These are phyloP conservation scores for Hyles vespertilio DNA, from an alignment of 1,140 invertebrate species.

Conservation along the genomic window DNA sequence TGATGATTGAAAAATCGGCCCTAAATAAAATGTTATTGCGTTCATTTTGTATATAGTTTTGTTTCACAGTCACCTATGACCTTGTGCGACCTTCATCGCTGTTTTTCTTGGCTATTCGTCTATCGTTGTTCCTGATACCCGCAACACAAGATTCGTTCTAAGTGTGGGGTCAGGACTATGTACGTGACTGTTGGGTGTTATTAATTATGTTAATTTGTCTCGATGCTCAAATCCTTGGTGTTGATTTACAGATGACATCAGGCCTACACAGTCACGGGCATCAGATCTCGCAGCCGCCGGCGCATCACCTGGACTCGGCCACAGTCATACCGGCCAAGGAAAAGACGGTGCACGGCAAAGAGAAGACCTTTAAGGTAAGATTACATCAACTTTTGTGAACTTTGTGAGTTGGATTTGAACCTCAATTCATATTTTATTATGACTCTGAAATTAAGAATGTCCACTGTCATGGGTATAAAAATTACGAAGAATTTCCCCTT, in stretches of 20 bases:
- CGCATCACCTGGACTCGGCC: slow-evolving; percentile 60
- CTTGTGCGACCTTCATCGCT: neutral
- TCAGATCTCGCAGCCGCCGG: slow-evolving; percentile 62
- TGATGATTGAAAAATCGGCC: too few species aligned
- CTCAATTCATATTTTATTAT: too few species aligned
- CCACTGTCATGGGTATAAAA: too few species aligned
- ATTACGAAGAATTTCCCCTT: too few species aligned
- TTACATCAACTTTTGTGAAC: too few species aligned
- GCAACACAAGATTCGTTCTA: too few species aligned
- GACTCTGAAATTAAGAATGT: too few species aligned
- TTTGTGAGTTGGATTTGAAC: neutral
- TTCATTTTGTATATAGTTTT: neutral
- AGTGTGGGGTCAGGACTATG: too few species aligned
- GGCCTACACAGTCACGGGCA: slow-evolving; percentile 67
- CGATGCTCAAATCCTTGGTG: neutral
- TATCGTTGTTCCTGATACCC: too few species aligned
- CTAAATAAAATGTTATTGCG: neutral
- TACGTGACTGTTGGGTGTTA: neutral
- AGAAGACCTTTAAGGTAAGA: slow-evolving; percentile 70
- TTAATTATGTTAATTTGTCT: too few species aligned
- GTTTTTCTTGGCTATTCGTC: neutral
- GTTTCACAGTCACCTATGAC: neutral
- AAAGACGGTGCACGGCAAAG: slow-evolving; percentile 72
- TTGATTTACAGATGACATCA: slow-evolving; percentile 58
- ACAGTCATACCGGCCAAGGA: slow-evolving; percentile 59